Evolutionary conservation across 2,888 invertebrate genomes (phyloP).

Genomic region (Apantesis nais): DNA sequence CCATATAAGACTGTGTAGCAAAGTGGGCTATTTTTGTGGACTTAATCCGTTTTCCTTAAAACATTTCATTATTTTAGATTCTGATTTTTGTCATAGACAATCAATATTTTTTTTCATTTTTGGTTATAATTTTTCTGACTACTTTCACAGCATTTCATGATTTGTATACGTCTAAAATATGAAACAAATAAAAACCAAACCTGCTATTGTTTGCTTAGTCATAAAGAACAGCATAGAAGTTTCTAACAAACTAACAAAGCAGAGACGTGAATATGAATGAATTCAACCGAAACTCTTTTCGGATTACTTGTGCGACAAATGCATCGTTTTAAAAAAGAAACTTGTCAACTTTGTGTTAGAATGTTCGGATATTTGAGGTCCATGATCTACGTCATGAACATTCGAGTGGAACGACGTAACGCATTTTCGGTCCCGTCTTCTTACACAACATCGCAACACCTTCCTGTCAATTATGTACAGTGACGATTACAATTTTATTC

Average conservation of each 20-base stretch:
- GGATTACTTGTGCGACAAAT: background rate
- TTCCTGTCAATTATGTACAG: constrained; percentile 22
- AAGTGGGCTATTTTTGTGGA: background rate
- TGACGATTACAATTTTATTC: constrained; percentile 5
- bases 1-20: background rate
- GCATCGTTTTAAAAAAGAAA: background rate
- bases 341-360: background rate
- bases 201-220: too few relatives aligned
- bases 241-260: background rate
- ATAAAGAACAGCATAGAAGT: too few relatives aligned
- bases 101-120: too few relatives aligned
- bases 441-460: constrained; percentile 19
- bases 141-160: background rate
- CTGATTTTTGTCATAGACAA: too few relatives aligned
- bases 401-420: constrained; percentile 37
- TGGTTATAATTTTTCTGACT: background rate
- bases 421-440: constrained; percentile 12
- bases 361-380: constrained; percentile 21
- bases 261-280: background rate
- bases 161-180: background rate
- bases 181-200: too few relatives aligned
- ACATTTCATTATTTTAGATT: background rate
- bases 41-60: background rate
- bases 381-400: constrained; percentile 35
- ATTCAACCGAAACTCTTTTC: background rate